These are phyloP conservation scores for Caradrina kadenii DNA, from an alignment of 2,888 invertebrate species.

Conservation along the genomic window DNA sequence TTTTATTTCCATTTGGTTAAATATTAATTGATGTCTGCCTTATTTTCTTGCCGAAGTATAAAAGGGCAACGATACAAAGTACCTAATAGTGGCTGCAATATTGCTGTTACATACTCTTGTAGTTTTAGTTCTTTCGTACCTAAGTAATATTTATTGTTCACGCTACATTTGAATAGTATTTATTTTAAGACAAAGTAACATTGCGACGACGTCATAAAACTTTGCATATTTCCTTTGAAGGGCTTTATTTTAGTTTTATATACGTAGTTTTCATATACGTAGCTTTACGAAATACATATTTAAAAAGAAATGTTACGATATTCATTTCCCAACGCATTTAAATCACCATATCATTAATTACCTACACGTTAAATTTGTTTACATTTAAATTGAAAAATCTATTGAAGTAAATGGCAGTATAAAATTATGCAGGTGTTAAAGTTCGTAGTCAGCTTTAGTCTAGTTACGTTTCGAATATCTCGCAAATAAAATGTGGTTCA, in stretches of 20 bases:
- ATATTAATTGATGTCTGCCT: constrained; percentile 3
- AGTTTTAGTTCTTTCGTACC: constrained; percentile 13
- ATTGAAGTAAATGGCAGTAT: not conserved
- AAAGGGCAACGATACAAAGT: not conserved
- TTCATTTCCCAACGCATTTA: not conserved
- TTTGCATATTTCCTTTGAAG: constrained; percentile 2
- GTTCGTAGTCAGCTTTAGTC: not conserved
- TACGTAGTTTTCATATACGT: constrained; percentile 7
- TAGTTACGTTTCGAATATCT: not conserved
- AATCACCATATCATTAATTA: not conserved
- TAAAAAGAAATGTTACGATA: not conserved
- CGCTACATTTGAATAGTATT: not conserved
- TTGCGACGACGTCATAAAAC: not conserved
- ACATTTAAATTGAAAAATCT: not conserved
- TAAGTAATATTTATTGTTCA: not conserved
- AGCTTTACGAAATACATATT: not conserved
- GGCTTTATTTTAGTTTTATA: not conserved
- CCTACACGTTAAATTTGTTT: not conserved
- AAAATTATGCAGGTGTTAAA: not conserved
- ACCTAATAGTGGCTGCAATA: not conserved
- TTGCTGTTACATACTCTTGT: constrained; percentile 2
- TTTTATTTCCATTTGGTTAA: constrained; percentile 23
- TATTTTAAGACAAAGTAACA: not conserved
- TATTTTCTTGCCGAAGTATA: not conserved
- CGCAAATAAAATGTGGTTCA: constrained; percentile 2